Base-by-base conservation (phyloP, 1,140 invertebrate species). In the Rhagoletis zephyria region DNA sequence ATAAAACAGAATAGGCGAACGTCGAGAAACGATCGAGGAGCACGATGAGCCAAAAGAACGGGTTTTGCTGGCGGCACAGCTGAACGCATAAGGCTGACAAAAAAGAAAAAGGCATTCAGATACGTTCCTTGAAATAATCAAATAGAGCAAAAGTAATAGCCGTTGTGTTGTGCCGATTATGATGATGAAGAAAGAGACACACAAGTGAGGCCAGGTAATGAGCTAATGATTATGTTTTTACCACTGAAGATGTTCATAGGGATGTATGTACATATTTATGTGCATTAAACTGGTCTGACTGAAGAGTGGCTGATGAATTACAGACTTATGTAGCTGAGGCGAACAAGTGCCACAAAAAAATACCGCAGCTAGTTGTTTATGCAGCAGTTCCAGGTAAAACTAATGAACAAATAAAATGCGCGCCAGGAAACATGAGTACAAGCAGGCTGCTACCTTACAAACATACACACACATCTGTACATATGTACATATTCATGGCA, bases 141-240 rank as follows among this genome's bases (percentile, higher is more conserved):
- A 81, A 81, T 81, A 81, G 19, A 81, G 48, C 51, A 59, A 19
- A 81, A 81, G 45, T 56, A 48, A 16, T 19, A 48, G 48, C 48
- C 42, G 48, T 0, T 81, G 48, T 30, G 19, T 81, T 81, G 45
- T 81, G 74, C 56, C 56, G n/a, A 56, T 81, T 9, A 81, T 81
- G n/a, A 81, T 56, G 74, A 81, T 19, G 74, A n/a, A 10, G 45
- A 77, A 12, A 67, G 4, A 42, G 9, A 42, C 12, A 74, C 30
- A n/a, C 14, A 3, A 48, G 70, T 74, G 16, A 48, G 40, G 2
- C 16, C 16, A 7, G 5, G 51, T 56, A 74, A 74, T 74, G 70
- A 74, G 70, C 42, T 74, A 74, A 74, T 74, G 70, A 74, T 81
- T 81, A 81, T 19, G 74, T 81, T 81, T 45, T 81, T 81, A 19